phyloP scores from a whole-genome alignment of 30 jellyfish, hydroid and myxozoan species.

The Haliclystus octoradiatus region DNA sequence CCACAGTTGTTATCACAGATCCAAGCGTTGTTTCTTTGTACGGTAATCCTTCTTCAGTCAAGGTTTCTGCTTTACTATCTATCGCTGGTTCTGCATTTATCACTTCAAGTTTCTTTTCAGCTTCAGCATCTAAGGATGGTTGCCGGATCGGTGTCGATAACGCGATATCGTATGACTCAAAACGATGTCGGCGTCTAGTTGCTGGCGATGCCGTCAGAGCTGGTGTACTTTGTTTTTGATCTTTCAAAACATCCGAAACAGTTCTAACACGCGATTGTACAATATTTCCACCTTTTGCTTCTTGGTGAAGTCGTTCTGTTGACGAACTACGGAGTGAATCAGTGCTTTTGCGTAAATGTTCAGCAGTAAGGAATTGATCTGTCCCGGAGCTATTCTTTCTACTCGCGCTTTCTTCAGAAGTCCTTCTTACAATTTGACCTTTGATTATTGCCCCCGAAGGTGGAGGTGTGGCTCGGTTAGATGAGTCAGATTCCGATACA shows the following conservation, averaged over 20 bases:
- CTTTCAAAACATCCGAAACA: slow-evolving; percentile 72
- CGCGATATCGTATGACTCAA: neutral
- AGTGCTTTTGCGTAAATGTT: neutral
- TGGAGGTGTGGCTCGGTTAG: neutral
- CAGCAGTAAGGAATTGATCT: neutral
- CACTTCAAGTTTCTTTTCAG: neutral
- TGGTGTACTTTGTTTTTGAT: slow-evolving; percentile 5
- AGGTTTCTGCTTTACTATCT: neutral
- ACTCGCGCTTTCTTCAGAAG: neutral
- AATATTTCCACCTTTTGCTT: slow-evolving; percentile 18
- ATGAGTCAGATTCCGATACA: neutral
- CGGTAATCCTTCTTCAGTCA: slow-evolving; percentile 9
- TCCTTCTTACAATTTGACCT: neutral
- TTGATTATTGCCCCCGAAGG: neutral
- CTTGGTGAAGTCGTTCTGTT: neutral
- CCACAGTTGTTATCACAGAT: slow-evolving; percentile 15
- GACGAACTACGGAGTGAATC: neutral
- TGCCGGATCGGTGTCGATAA: slow-evolving; percentile 3
- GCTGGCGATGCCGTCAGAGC: neutral
- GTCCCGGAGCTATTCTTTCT: neutral
- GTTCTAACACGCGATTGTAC: slow-evolving; percentile 82
- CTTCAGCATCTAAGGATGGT: neutral
- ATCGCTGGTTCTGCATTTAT: slow-evolving; percentile 23
- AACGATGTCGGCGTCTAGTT: neutral
- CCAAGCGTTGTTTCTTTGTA: slow-evolving; percentile 31